Conservation (phyloP, 1,140 invertebrate genomes). For the Atta cephalotes region DNA sequence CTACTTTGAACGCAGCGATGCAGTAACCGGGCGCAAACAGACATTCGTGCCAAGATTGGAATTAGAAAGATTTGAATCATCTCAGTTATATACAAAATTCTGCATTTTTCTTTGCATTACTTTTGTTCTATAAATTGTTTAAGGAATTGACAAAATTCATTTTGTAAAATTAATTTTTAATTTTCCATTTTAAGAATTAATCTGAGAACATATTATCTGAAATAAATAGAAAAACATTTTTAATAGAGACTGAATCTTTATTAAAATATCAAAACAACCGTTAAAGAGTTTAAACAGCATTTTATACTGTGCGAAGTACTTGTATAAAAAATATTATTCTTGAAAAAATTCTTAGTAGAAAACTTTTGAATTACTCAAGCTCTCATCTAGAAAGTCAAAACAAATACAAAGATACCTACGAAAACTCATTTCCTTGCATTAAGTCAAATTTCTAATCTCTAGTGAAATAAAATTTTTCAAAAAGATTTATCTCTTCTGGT, state of each 20-base stretch:
- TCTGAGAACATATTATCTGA: background rate
- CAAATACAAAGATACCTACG: background rate
- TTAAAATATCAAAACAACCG: background rate
- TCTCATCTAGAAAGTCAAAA: background rate
- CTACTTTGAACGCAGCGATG: slow-evolving; percentile 66
- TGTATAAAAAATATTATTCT: background rate
- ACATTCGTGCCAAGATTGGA: slow-evolving; percentile 68
- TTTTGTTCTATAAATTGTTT: background rate
- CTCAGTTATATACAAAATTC: background rate
- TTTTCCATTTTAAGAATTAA: background rate
- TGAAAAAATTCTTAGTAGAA: background rate
- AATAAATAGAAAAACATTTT: background rate
- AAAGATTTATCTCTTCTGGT: background rate
- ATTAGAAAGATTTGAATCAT: slow-evolving; percentile 69
- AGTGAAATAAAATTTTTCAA: background rate
- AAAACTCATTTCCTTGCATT: background rate
- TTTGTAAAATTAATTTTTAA: background rate
- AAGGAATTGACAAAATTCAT: background rate
- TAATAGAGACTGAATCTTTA: background rate
- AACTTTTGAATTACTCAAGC: background rate
- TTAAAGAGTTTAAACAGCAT: background rate
- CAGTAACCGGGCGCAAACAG: slow-evolving; percentile 65
- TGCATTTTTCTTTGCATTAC: background rate
- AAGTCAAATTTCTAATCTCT: background rate
- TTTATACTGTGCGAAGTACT: background rate